phyloP scores from a whole-genome alignment of 2,797 vertebrate species.

The Holocentrus rufus region DNA sequence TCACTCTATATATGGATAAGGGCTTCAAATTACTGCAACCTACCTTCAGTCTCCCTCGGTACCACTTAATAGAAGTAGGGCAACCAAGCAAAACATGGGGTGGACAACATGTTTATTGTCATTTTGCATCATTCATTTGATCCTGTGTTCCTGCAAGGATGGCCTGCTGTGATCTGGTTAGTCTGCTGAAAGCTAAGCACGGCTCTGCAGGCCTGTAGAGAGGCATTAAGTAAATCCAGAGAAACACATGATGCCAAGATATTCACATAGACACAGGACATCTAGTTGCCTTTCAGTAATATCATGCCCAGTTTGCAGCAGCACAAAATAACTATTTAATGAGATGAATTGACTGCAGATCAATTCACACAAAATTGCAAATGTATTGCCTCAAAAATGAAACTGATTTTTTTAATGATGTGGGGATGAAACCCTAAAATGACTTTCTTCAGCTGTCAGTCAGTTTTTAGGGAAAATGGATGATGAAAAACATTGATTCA shows the following conservation, averaged over 20 bases:
- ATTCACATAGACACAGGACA: background rate
- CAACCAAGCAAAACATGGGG: conserved; percentile 72
- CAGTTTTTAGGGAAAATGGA: too few species aligned
- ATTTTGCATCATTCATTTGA: conserved; percentile 66
- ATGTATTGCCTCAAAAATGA: background rate
- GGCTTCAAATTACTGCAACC: conserved; percentile 66
- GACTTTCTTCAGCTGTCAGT: too few species aligned
- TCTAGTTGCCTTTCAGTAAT: background rate
- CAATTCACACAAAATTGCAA: background rate
- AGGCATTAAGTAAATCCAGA: conserved; percentile 47
- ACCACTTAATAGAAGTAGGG: conserved; percentile 70
- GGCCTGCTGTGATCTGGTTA: conserved; percentile 60
- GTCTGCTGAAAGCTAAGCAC: conserved; percentile 49
- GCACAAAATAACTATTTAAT: background rate
- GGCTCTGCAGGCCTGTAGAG: conserved; percentile 33
- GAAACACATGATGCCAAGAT: conserved; percentile 27
- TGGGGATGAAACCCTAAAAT: too few species aligned
- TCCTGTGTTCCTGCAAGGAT: conserved; percentile 39
- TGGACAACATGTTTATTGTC: conserved; percentile 65
- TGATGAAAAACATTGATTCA: too few species aligned
- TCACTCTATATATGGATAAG: conserved; percentile 64
- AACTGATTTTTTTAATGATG: too few species aligned
- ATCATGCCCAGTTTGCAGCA: background rate
- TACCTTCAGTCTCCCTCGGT: conserved; percentile 63
- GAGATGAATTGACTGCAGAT: background rate